A percentile compares a stretch with the other conserved stretches of the same genome.
These are phyloP conservation scores for Crypturellus undulatus DNA, from an alignment of 2,113 vertebrate genomes.

Conservation along the genomic window DNA sequence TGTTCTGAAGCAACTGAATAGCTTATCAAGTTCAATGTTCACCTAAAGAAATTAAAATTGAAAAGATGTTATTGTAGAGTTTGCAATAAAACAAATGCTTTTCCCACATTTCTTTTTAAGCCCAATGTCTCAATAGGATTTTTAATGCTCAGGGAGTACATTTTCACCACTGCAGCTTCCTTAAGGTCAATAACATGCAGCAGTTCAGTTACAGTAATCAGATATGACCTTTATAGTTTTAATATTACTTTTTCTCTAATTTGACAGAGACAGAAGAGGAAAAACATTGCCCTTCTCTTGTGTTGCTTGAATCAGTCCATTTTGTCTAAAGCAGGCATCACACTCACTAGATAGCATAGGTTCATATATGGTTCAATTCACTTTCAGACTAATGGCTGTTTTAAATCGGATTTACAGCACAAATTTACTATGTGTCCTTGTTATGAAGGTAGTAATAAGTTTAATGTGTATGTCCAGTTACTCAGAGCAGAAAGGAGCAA, in stretches of 20 bases:
- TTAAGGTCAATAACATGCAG: constrained; percentile 20
- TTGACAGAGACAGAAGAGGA: background rate
- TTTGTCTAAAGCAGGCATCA: background rate
- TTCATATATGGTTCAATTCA: background rate
- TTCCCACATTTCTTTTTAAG: background rate
- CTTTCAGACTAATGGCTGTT: background rate
- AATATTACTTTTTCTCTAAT: background rate
- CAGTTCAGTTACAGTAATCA: constrained; percentile 1
- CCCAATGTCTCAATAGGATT: background rate
- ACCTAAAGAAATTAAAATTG: background rate
- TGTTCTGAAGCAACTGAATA: background rate
- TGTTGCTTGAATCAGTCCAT: background rate
- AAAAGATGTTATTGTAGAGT: background rate
- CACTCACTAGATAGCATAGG: background rate
- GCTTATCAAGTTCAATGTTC: background rate
- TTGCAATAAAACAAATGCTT: background rate
- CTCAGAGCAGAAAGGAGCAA: background rate
- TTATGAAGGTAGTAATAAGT: background rate
- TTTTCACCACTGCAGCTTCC: background rate
- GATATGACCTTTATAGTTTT: constrained; percentile 14
- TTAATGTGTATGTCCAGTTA: background rate
- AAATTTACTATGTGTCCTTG: background rate
- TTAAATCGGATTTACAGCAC: background rate
- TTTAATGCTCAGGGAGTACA: background rate
- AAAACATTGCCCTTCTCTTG: background rate